Conservation (phyloP, 2,888 invertebrate genomes). For the Trichopria drosophilae region DNA sequence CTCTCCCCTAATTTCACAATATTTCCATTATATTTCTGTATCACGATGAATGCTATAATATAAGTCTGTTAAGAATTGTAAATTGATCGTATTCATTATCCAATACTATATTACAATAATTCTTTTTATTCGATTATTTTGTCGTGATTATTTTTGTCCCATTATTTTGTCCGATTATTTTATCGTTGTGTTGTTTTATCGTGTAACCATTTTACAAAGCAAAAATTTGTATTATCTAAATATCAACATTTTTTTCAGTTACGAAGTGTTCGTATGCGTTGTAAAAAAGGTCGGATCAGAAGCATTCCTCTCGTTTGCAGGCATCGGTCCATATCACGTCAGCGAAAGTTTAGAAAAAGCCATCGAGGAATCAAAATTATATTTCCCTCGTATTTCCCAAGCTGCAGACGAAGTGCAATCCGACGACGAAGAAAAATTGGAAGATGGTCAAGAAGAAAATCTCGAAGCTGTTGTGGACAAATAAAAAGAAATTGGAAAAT, state of each 20-base stretch:
- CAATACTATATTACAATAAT: too few relatives aligned
- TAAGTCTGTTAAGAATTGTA: too few relatives aligned
- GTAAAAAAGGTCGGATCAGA: constrained; percentile 52
- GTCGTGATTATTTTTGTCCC: too few relatives aligned
- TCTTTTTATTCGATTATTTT: too few relatives aligned
- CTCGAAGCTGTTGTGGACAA: neutral
- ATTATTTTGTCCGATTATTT: too few relatives aligned
- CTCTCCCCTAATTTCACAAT: too few relatives aligned
- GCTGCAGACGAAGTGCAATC: constrained; percentile 47
- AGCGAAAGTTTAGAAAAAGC: constrained; percentile 54
- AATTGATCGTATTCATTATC: too few relatives aligned
- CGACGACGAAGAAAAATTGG: constrained; percentile 49
- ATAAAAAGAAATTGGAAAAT: neutral
- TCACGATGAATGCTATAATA: too few relatives aligned
- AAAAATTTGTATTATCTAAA: neutral
- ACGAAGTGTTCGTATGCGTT: constrained; percentile 51
- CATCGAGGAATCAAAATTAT: constrained; percentile 49
- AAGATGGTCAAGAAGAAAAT: constrained; percentile 16
- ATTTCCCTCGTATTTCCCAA: constrained; percentile 46
- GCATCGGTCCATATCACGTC: constrained; percentile 55
- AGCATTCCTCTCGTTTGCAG: constrained; percentile 54
- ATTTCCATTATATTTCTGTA: too few relatives aligned
- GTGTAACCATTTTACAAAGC: too few relatives aligned
- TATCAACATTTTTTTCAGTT: constrained; percentile 38
- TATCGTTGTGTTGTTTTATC: too few relatives aligned